Conservation (phyloP, 1,140 invertebrate genomes). For the Gryllus bimaculatus region DNA sequence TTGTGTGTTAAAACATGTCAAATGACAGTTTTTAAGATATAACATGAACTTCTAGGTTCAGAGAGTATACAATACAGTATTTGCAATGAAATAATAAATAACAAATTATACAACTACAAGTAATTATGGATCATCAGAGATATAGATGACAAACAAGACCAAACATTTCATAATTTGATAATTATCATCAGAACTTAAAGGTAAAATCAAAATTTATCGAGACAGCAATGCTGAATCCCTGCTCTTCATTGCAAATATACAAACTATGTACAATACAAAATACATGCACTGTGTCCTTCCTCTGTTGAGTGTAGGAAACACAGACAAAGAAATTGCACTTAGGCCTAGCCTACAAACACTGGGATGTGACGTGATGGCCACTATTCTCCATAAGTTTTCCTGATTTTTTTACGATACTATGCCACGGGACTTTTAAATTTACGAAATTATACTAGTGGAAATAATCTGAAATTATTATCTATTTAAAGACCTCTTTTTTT, state of each 20-base stretch:
- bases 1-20: not conserved
- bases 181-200: not conserved
- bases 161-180: not conserved
- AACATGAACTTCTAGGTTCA: not conserved
- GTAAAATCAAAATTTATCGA: not conserved
- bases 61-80: not conserved
- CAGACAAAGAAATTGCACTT: conserved; percentile 17
- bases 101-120: not conserved
- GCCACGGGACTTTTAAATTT: not conserved
- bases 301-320: not conserved
- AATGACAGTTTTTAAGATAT: not conserved
- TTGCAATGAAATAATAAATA: not conserved
- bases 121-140: not conserved
- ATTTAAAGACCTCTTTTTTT: conserved; percentile 7
- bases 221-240: not conserved
- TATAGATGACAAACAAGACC: not conserved
- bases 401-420: not conserved
- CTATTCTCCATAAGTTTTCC: not conserved
- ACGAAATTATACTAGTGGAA: not conserved
- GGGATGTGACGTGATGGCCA: conserved; percentile 1
- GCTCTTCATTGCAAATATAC: conserved; percentile 15
- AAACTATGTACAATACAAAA: conserved; percentile 21
- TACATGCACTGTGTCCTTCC: conserved; percentile 10
- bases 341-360: conserved; percentile 17
- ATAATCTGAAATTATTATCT: not conserved